Conservation (phyloP, 2,113 vertebrate genomes). For the Ginglymostoma cirratum region DNA sequence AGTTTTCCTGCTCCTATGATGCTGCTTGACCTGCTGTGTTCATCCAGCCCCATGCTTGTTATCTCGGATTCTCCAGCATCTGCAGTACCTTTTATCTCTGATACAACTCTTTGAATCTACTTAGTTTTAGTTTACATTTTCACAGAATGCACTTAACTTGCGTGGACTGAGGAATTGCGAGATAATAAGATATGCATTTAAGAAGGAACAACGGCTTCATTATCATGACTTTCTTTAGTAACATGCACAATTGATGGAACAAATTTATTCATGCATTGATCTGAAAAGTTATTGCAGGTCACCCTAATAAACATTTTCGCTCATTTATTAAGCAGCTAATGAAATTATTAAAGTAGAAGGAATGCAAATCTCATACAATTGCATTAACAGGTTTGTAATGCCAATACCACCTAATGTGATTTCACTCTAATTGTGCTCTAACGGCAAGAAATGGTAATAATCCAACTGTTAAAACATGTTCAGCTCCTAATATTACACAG, state of each 20-base stretch:
- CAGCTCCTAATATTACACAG: neutral
- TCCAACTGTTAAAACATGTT: neutral
- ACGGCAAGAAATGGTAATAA: slow-evolving; percentile 10
- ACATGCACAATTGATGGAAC: neutral
- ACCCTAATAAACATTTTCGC: neutral
- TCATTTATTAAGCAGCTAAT: neutral
- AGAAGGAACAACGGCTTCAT: neutral
- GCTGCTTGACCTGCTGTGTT: too few species aligned
- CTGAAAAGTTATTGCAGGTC: neutral
- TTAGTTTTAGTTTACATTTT: neutral
- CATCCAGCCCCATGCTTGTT: too few species aligned
- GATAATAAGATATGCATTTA: neutral
- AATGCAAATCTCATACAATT: neutral
- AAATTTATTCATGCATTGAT: neutral
- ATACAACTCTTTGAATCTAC: neutral
- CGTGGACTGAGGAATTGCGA: neutral
- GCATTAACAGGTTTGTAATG: neutral
- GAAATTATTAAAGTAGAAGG: neutral
- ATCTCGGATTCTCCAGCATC: too few species aligned
- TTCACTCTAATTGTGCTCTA: neutral
- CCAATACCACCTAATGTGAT: neutral
- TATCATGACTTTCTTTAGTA: neutral
- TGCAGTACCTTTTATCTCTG: too few species aligned
- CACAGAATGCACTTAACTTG: neutral
- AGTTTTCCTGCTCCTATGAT: too few species aligned